Evolutionary conservation across 1,140 invertebrate species (phyloP).

Genomic region (Aphelinus atriplicis): DNA sequence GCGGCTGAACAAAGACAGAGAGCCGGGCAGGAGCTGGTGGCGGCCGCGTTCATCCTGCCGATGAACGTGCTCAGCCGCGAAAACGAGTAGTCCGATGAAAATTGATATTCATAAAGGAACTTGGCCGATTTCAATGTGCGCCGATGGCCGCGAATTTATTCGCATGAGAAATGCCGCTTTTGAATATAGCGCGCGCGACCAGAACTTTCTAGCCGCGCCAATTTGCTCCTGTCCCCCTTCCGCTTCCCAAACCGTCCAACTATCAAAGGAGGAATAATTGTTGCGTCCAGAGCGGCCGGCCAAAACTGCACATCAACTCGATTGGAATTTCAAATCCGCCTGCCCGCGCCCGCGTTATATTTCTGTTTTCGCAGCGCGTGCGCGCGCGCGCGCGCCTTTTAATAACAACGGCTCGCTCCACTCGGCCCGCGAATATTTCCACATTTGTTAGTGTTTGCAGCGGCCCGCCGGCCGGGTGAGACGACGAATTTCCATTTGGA

Average conservation of each 20-base stretch:
- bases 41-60: conserved; percentile 32
- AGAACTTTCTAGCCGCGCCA: too few relatives aligned
- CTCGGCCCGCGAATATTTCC: too few relatives aligned
- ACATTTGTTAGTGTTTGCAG: background rate
- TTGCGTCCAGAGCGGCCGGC: background rate
- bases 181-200: too few relatives aligned
- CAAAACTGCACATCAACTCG: background rate
- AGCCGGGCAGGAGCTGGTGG: background rate
- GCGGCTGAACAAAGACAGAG: too few relatives aligned
- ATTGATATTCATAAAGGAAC: conserved; percentile 45
- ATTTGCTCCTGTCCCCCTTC: too few relatives aligned
- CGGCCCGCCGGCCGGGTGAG: background rate
- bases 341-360: conserved; percentile 6
- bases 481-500: background rate
- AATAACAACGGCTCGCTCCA: too few relatives aligned
- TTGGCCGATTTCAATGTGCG: background rate
- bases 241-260: too few relatives aligned
- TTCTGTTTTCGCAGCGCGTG: conserved; percentile 34
- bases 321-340: conserved; percentile 6
- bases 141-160: background rate
- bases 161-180: background rate
- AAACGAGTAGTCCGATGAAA: conserved; percentile 38
- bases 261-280: background rate
- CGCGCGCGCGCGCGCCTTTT: background rate
- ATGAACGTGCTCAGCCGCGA: conserved; percentile 41